A percentile compares a stretch with the other conserved stretches of the same genome.
Evolutionary conservation across 2,113 vertebrate species (phyloP).

Genomic region (Zosterops japonicus): DNA sequence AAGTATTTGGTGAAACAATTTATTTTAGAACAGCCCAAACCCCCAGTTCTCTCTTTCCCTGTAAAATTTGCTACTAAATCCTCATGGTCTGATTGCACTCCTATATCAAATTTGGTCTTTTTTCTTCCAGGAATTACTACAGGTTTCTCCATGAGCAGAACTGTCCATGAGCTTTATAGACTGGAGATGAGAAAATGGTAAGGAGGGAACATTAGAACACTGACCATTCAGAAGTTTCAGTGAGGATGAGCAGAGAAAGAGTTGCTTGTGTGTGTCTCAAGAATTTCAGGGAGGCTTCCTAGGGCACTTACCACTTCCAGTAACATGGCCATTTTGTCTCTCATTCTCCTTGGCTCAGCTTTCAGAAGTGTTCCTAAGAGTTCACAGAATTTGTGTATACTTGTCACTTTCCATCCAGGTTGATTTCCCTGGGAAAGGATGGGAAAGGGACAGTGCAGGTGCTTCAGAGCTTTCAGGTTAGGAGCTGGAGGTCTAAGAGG

Average conservation of each 20-base stretch:
- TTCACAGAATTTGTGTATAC: neutral
- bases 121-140: neutral
- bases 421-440: neutral
- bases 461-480: neutral
- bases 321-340: neutral
- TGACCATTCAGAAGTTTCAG: neutral
- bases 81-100: neutral
- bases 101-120: neutral
- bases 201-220: neutral
- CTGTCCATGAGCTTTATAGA: neutral
- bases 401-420: neutral
- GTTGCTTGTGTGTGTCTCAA: neutral
- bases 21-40: neutral
- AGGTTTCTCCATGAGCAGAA: neutral
- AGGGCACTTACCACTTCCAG: neutral
- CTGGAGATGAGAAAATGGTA: neutral
- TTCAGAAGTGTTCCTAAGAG: neutral
- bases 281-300: neutral
- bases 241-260: neutral
- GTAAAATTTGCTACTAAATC: neutral
- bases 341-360: neutral
- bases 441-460: neutral
- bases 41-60: neutral
- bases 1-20: neutral
- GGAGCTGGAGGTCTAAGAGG: neutral